A percentile compares a stretch with the other conserved stretches of the same genome.
These are phyloP conservation scores for Myrmecophaga tridactyla DNA, from an alignment of 2,113 vertebrate species.

Conservation along the genomic window DNA sequence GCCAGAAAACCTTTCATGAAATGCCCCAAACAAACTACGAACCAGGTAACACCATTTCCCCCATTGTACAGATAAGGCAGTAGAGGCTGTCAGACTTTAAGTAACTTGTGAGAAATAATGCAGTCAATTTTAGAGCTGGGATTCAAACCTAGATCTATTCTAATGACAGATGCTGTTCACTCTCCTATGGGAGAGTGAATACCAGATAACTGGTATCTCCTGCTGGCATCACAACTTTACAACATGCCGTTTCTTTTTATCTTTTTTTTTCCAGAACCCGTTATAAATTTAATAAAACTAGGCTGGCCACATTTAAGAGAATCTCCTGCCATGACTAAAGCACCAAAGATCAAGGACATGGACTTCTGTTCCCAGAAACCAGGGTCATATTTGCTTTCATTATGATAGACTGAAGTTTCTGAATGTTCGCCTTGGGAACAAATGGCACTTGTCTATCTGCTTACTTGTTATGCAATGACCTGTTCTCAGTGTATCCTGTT, in stretches of 20 bases:
- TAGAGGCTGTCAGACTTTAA: not conserved
- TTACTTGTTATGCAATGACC: not conserved
- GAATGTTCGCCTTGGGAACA: not conserved
- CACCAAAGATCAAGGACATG: not conserved
- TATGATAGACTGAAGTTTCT: not conserved
- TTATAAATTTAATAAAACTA: conserved; percentile 1
- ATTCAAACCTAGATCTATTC: not conserved
- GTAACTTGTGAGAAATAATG: not conserved
- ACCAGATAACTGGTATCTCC: not conserved
- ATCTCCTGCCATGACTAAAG: not conserved
- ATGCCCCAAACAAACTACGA: not conserved
- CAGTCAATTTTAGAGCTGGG: not conserved
- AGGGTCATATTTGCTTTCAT: not conserved
- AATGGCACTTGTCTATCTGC: not conserved
- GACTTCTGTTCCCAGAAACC: not conserved
- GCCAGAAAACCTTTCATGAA: not conserved
- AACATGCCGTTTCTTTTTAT: not conserved
- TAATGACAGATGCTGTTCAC: not conserved
- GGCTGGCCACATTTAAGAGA: not conserved
- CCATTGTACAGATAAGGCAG: not conserved
- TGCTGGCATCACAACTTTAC: not conserved
- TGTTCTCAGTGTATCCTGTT: not conserved
- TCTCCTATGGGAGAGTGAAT: not conserved
- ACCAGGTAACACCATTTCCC: not conserved
- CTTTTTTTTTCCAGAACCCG: not conserved